Conservation (phyloP, 2,113 vertebrate genomes). For the rabbit (Oryctolagus cuniculus) region mOryCun1.1 NC_091440.1:23566501-23567000, state of each 20-base stretch:
- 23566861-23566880: neutral
- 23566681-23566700: neutral
- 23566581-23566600: neutral
- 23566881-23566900: neutral
- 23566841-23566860: neutral
- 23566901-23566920: neutral
- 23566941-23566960: neutral
- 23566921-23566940: neutral
- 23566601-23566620: neutral
- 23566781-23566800: neutral
- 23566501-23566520: neutral
- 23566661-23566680: neutral
- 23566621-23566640: neutral
- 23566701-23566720: neutral
- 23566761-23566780: neutral
- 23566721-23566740: neutral
- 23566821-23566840: neutral
- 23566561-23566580: constrained; percentile 1
- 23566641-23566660: too few species aligned
- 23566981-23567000: neutral
- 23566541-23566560: neutral
- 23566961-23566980: neutral
- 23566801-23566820: neutral
- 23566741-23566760: neutral
- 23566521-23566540: neutral